Evolutionary conservation across 2,797 vertebrate species (phyloP), one percentile per base, ranked within the genome.

Genomic region (Myiotriccus ornatus): DNA sequence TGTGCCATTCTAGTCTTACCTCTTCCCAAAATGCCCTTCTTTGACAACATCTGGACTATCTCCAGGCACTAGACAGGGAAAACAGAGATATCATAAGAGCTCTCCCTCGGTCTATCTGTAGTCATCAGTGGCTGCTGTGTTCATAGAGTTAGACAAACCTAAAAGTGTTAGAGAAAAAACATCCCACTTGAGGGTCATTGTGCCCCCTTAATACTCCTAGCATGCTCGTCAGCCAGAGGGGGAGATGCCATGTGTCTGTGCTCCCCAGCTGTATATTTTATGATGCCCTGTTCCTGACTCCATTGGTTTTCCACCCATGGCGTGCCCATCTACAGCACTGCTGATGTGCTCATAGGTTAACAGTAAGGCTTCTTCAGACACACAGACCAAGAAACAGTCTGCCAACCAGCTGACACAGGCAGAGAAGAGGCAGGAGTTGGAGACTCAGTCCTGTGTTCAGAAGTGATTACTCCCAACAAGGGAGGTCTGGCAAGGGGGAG

Each of bases 341-440:
- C 56, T 87, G 52, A 64, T 65, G 43, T 32, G 27, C 62, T 13
- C 5, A 13, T 60, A 89, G 63, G 43, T 55, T 90, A 77, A 25
- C 32, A 25, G 67, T 30, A 59, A 67, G 55, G 55, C 63, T 89
- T 71, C 62, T 94, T 87, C 60, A 7, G 34, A 56, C 63, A 93
- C 60, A 47, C 3, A 34, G 35, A 68, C 53, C 62, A 93, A 78
- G 65, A 92, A 96, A 84, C 34, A 56, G 41, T 15, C 50, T 84
- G 24, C n/a, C 52, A 50, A 59, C 59, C 4, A 23, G 17, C 46
- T 17, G 7, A 56, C 50, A 67, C 14, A 30, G 49, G 28, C 84
- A 68, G 25, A 70, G 43, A 67, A 8, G 63, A 80, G 69, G 43
- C 35, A 92, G 88, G 14, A 23, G 21, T 34, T 81, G 60, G 32